These are phyloP conservation scores for Drosophila bocki DNA, from an alignment of 1,140 invertebrate genomes.

Conservation along the genomic window DNA sequence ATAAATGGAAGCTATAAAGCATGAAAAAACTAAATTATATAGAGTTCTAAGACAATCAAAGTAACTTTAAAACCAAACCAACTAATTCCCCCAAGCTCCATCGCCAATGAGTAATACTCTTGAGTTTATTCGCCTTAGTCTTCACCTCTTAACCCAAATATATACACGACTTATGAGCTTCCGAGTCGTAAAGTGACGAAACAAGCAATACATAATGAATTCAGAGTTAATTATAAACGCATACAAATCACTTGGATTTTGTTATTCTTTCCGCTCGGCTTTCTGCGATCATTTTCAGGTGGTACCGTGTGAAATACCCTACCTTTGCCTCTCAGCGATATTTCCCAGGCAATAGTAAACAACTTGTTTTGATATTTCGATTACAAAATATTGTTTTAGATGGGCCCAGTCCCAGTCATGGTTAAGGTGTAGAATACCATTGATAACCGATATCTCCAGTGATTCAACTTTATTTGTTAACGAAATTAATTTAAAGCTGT, in stretches of 20 bases:
- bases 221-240: conserved; percentile 54
- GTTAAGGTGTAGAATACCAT: not conserved
- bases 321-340: too few relatives aligned
- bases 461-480: conserved; percentile 12
- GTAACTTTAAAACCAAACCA: not conserved
- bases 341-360: conserved; percentile 19
- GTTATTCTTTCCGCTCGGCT: conserved; percentile 24
- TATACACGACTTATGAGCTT: conserved; percentile 25
- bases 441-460: conserved; percentile 6
- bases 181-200: conserved; percentile 33
- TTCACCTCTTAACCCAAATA: conserved; percentile 63
- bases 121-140: conserved; percentile 16
- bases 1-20: not conserved
- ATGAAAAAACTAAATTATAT: not conserved
- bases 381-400: conserved; percentile 25
- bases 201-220: conserved; percentile 27
- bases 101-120: conserved; percentile 44
- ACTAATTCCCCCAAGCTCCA: not conserved
- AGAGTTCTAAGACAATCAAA: not conserved
- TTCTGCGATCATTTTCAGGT: not conserved
- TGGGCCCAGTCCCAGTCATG: conserved; percentile 6
- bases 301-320: conserved; percentile 8
- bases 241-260: conserved; percentile 52
- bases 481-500: not conserved
- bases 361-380: conserved; percentile 26